phyloP scores from a whole-genome alignment of 2,888 invertebrate species.

The Junonia oenone region DNA sequence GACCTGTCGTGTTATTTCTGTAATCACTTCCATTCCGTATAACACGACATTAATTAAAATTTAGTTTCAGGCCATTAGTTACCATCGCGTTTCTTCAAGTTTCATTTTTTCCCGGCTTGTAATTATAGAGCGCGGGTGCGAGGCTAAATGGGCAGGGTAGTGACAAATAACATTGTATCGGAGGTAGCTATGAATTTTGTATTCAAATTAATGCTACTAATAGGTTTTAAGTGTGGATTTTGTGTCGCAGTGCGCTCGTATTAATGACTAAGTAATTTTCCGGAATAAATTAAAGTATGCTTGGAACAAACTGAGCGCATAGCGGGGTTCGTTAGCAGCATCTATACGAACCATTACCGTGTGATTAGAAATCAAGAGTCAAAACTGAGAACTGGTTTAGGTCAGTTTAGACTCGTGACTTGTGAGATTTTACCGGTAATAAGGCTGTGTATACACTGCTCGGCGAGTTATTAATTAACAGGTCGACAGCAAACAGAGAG shows the following conservation, averaged over 20 bases:
- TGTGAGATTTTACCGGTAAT: conserved; percentile 78
- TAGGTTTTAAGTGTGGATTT: conserved; percentile 64
- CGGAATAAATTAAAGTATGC: conserved; percentile 35
- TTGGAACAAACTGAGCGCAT: conserved; percentile 34
- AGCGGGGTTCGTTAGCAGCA: conserved; percentile 33
- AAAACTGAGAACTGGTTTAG: conserved; percentile 60
- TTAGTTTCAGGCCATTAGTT: conserved; percentile 79
- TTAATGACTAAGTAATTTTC: conserved; percentile 40
- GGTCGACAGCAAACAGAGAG: conserved; percentile 77
- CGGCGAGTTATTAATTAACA: conserved; percentile 78
- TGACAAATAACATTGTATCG: conserved; percentile 76
- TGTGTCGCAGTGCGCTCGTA: conserved; percentile 43
- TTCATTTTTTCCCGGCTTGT: conserved; percentile 66
- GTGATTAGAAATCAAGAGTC: conserved; percentile 64
- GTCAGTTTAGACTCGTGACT: conserved; percentile 70
- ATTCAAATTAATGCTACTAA: conserved; percentile 74
- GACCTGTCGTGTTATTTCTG: conserved; percentile 73
- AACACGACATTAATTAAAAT: conserved; percentile 81
- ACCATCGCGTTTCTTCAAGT: conserved; percentile 75
- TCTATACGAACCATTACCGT: conserved; percentile 46
- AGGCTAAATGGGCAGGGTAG: conserved; percentile 72
- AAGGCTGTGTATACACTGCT: conserved; percentile 75
- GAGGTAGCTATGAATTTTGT: conserved; percentile 72
- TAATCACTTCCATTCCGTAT: conserved; percentile 77
- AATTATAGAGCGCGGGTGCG: conserved; percentile 71